Evolutionary conservation across 2,888 invertebrate genomes (phyloP), one percentile per base, ranked within the genome.

Genomic region (Lycia hirtaria): DNA sequence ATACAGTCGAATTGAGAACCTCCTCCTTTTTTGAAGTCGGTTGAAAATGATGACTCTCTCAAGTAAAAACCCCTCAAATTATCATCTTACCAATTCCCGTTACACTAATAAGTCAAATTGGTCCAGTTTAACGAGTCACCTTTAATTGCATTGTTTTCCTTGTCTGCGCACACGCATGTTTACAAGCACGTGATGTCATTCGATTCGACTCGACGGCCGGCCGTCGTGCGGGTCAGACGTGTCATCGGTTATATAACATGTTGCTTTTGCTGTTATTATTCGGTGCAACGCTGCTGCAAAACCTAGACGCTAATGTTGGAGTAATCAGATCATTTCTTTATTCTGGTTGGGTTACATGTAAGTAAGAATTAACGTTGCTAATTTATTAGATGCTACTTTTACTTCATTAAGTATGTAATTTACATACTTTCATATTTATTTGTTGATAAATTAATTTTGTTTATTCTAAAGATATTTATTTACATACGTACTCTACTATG

Each of bases 301-400:
- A 66, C 59, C 38, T 73, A 33, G 61, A 68, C 48, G 65, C 67
- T 17, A 59, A 77, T 43, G 69, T 72, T 66, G 86, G 86, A n/a
- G 76, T 85, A 0, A 86, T 88, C 55, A 74, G 67, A 28, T 73
- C 81, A 0, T 40, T 87, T 10, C 62, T 90, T 20, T 88, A 89
- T 59, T 88, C 89, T 0, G 78, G 81, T 70, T 85, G 78, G 73
- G 85, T 90, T n/a, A 78, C 79, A 54, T 90, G 90, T 90, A 64
- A 88, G 90, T 88, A 60, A 49, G 24, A 60, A 45, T 52, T 30
- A 1, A 30, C n/a, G 10, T 12, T n/a, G 12, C 4, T n/a, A n/a
- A 1, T n/a, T 30, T 30, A n/a, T n/a, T 30, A 30, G 12, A 0
- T 3, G 9, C n/a, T n/a, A n/a, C n/a, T n/a, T n/a, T n/a, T n/a